Evolutionary conservation across 2,113 vertebrate genomes (phyloP).

Genomic region (Sander vitreus): DNA sequence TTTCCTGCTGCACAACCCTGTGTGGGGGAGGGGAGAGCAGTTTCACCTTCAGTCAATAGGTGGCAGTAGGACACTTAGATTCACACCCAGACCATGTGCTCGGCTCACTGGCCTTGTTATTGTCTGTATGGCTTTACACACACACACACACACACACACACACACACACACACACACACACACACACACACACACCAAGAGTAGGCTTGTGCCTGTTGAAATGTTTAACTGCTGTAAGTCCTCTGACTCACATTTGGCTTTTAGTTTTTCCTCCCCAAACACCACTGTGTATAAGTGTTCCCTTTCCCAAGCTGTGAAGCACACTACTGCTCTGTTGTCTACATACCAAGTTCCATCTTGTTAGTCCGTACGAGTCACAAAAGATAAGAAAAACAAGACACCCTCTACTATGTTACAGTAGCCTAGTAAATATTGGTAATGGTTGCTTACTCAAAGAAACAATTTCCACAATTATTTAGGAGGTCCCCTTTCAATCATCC

Average conservation of each 20-base stretch:
- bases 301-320: constrained; percentile 44
- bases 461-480: not conserved
- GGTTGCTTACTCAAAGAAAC: constrained; percentile 18
- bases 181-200: constrained; percentile 39
- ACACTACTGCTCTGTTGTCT: constrained; percentile 46
- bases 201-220: constrained; percentile 68
- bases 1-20: constrained; percentile 23
- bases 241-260: constrained; percentile 76
- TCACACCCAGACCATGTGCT: constrained; percentile 58
- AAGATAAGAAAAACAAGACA: constrained; percentile 27
- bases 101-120: constrained; percentile 55
- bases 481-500: not conserved
- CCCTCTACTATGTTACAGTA: constrained; percentile 17
- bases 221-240: constrained; percentile 74
- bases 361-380: constrained; percentile 41
- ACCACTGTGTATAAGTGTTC: constrained; percentile 37
- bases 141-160: constrained; percentile 29
- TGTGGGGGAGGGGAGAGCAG: constrained; percentile 67
- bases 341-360: constrained; percentile 54
- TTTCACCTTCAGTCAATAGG: constrained; percentile 67
- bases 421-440: constrained; percentile 41
- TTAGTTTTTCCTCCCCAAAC: constrained; percentile 61
- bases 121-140: constrained; percentile 53
- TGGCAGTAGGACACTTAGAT: constrained; percentile 78
- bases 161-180: constrained; percentile 31